phyloP scores from a whole-genome alignment of 2,113 vertebrate genomes.

The Charina bottae region DNA sequence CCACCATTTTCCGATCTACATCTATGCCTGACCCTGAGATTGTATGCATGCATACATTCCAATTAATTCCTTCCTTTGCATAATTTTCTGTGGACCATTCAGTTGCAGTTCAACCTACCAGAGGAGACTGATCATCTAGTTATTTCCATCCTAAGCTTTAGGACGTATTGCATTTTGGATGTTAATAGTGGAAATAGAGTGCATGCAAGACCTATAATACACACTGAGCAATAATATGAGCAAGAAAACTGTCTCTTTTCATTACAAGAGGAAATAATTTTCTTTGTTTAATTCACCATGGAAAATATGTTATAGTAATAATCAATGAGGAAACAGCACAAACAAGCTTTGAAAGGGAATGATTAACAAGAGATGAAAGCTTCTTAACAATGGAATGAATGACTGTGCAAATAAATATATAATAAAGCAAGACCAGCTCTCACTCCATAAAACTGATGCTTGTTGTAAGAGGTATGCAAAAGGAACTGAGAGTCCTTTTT shows the following conservation, averaged over 20 bases:
- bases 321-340: conserved; percentile 31
- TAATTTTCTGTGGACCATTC: background rate
- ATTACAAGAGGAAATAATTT: background rate
- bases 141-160: background rate
- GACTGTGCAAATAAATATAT: conserved; percentile 20
- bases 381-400: conserved; percentile 37
- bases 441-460: conserved; percentile 57
- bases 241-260: background rate
- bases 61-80: background rate
- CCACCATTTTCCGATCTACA: too few species aligned
- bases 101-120: background rate
- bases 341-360: conserved; percentile 38
- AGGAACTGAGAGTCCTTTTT: conserved; percentile 64
- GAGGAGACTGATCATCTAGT: background rate
- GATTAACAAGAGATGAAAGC: conserved; percentile 55
- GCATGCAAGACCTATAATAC: background rate
- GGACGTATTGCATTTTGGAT: background rate
- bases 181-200: background rate
- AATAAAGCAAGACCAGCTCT: conserved; percentile 44
- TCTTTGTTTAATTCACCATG: conserved; percentile 53
- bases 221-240: background rate
- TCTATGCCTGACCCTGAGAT: background rate
- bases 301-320: conserved; percentile 35
- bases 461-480: conserved; percentile 60
- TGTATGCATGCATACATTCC: background rate